These are phyloP conservation scores for Merluccius polli DNA, from an alignment of 2,797 vertebrate genomes.

Conservation along the genomic window DNA sequence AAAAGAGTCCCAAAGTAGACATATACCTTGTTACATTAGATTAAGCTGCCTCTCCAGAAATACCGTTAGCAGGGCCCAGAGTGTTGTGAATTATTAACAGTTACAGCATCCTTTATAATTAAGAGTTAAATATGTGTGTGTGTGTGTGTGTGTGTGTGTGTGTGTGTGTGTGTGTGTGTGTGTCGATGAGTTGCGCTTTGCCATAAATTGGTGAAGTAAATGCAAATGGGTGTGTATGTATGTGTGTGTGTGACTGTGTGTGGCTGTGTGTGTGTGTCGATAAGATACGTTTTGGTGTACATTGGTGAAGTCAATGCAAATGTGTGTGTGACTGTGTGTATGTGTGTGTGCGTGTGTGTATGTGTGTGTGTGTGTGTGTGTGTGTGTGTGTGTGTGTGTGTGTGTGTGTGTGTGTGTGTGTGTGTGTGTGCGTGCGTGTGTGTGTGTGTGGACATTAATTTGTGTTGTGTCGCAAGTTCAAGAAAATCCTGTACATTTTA, in stretches of 20 bases:
- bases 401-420: no score
- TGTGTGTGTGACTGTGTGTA: not conserved
- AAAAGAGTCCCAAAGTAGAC: constrained; percentile 55
- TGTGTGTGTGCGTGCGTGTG: no score
- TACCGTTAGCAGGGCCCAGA: constrained; percentile 65
- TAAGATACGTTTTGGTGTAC: not conserved
- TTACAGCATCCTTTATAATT: constrained; percentile 63
- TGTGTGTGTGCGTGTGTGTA: no score
- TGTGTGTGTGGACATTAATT: not conserved
- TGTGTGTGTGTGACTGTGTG: not conserved
- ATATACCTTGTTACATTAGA: constrained; percentile 64
- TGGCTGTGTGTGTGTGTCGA: not conserved
- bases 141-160: constrained; percentile 9
- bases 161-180: not conserved
- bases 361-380: no score
- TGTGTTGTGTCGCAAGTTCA: not conserved
- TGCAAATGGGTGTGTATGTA: constrained; percentile 4
- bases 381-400: no score
- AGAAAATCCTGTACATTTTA: not conserved
- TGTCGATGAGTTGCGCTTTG: not conserved
- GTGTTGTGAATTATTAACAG: constrained; percentile 66
- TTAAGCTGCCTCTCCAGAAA: constrained; percentile 65
- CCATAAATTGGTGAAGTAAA: no score
- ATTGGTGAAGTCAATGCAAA: not conserved
- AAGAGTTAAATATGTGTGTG: constrained; percentile 57